These are phyloP conservation scores for Palloptera scutellata DNA, from an alignment of 2,888 invertebrate species.

Conservation along the genomic window DNA sequence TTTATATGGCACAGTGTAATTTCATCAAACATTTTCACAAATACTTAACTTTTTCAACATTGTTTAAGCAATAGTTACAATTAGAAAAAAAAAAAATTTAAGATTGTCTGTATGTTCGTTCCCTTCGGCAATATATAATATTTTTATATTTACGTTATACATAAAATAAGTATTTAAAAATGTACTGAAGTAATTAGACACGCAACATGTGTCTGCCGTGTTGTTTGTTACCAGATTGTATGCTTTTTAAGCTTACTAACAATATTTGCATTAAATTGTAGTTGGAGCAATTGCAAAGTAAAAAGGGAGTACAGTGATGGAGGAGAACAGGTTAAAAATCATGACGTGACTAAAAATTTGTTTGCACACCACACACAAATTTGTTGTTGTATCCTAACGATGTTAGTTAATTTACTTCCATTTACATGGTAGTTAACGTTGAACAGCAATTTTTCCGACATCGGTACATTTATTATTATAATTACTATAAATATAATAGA, in stretches of 20 bases:
- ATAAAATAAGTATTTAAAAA: too few species aligned
- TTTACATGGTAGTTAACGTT: constrained; percentile 49
- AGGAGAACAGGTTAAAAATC: neutral
- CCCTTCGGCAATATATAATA: too few species aligned
- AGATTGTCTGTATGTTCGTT: too few species aligned
- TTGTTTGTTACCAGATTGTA: constrained; percentile 17
- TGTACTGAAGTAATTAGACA: constrained; percentile 20
- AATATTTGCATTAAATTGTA: neutral
- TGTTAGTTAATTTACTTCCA: constrained; percentile 44
- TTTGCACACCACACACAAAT: constrained; percentile 27
- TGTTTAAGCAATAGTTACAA: too few species aligned
- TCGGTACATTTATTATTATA: constrained; percentile 15
- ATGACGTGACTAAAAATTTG: constrained; percentile 26
- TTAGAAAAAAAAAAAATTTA: neutral
- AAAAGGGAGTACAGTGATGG: too few species aligned
- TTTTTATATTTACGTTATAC: too few species aligned
- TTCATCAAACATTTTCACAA: too few species aligned
- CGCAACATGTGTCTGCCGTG: constrained; percentile 38
- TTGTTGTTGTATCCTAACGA: constrained; percentile 39
- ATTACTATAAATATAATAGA: neutral
- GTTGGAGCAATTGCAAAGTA: too few species aligned
- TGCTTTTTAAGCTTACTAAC: too few species aligned
- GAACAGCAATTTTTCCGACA: neutral
- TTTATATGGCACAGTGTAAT: too few species aligned
- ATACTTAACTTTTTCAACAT: constrained; percentile 3